Base-by-base conservation (phyloP, 2,888 invertebrate species). In the Plemyria rubiginata region DNA sequence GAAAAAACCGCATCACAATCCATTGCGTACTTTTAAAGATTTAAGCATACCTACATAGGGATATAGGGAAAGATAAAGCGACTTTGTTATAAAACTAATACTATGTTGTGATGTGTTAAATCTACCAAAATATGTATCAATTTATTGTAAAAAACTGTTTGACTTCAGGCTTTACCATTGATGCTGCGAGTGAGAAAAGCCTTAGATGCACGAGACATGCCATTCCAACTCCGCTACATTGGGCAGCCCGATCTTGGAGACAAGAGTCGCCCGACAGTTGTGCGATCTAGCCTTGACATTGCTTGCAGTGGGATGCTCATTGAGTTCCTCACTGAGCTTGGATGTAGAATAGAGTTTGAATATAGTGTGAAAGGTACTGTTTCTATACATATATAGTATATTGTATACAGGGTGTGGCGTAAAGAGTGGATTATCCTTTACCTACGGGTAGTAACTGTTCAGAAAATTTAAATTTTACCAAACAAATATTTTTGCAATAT, bases 221-320 rank as follows among this genome's bases (percentile, higher is more conserved):
- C 97, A 0, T 98, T 96, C 93, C 98, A 99, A 83, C 90, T 99
- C 54, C 94, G 98, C 4, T 99, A 99, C 80, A 96, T 98, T 68
- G 98, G 99, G 0, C 97, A 97, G 79, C 97, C 97, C 15, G 98
- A 98, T 84, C 87, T 98, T 0, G 98, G 97, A 28, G 97, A 98
- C 81, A 97, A 98, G 83, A 96, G 95, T 58, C 93, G 98, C 7
- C 98, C 98, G 0, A 98, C 99, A 0, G 95, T 99, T 16, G 97
- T 99, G 2, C 93, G 99, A 40, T 98, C 96, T 38, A 98, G 98
- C 79, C 96, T 99, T 60, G 99, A 99, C 82, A 97, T 98, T 71
- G 97, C 97, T 0, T 98, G 98, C 68, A 98, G 97, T 74, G 96
- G 96, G 16, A 97, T 98, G 79, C 95, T 99, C 9, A 95, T 97